A percentile compares a stretch with the other conserved stretches of the same genome.
Evolutionary conservation across 1,140 invertebrate species (phyloP).

Genomic region (Drosophila quadrilineata): DNA sequence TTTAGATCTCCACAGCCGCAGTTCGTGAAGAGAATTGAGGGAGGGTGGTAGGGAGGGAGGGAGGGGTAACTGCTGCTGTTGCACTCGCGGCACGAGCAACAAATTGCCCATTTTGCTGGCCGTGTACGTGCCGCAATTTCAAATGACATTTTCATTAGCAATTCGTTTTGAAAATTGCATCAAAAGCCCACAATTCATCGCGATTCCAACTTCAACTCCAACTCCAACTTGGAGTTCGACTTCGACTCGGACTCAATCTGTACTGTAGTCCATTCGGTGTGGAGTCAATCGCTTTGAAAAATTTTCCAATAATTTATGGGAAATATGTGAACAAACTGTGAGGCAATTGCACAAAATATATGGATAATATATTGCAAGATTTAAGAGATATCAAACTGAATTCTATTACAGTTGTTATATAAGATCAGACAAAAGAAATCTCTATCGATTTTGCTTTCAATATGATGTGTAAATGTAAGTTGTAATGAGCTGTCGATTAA

Average conservation of each 20-base stretch:
- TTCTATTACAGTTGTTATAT: background rate
- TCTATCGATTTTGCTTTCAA: background rate
- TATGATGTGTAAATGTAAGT: no score
- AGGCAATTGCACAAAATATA: conserved; percentile 31
- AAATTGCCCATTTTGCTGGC: conserved; percentile 73
- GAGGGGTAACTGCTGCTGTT: conserved; percentile 5
- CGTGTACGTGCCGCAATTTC: conserved; percentile 71
- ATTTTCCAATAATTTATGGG: conserved; percentile 36
- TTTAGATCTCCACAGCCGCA: conserved; percentile 26
- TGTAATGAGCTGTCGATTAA: background rate
- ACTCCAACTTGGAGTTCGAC: background rate
- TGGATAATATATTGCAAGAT: conserved; percentile 23
- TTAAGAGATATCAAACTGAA: conserved; percentile 14
- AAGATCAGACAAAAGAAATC: background rate
- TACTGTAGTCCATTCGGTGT: conserved; percentile 22
- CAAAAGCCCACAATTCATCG: conserved; percentile 37
- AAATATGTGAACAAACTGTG: conserved; percentile 7
- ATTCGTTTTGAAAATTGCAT: conserved; percentile 75
- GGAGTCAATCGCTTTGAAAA: conserved; percentile 35
- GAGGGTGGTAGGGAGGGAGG: no score
- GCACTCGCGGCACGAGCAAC: conserved; percentile 59
- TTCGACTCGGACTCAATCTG: background rate
- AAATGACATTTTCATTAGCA: conserved; percentile 79
- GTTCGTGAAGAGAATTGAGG: no score
- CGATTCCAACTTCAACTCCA: conserved; percentile 7